Percentiles rank a stretch among this genome's conserved stretches.
phyloP scores from a whole-genome alignment of 2,888 invertebrate genomes.

The Latheticus oryzae region DNA sequence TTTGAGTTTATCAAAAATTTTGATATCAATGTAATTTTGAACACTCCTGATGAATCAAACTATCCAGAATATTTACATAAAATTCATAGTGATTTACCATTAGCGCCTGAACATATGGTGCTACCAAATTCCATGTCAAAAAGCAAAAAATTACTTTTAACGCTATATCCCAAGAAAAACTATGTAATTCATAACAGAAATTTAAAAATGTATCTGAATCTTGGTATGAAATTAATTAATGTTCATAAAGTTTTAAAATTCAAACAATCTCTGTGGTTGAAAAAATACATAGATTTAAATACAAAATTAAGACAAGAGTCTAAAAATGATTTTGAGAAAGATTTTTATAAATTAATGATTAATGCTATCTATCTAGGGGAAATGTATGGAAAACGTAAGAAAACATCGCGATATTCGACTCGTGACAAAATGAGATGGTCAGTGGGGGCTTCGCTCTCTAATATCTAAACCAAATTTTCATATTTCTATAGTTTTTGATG shows the following conservation, averaged over 20 bases:
- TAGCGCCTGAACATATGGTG: slow-evolving; percentile 40
- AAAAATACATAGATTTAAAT: slow-evolving; percentile 9
- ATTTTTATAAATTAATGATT: slow-evolving; percentile 8
- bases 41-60: no score
- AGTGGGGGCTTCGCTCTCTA: slow-evolving; percentile 43
- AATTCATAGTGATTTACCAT: slow-evolving; percentile 46
- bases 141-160: slow-evolving; percentile 5
- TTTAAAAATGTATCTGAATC: slow-evolving; percentile 49
- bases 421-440: slow-evolving; percentile 31
- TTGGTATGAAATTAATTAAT: slow-evolving; percentile 50
- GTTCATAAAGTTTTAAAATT: slow-evolving; percentile 57
- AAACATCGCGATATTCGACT: slow-evolving; percentile 35
- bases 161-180: slow-evolving; percentile 43
- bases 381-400: slow-evolving; percentile 6
- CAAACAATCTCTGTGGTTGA: slow-evolving; percentile 51
- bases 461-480: slow-evolving; percentile 53
- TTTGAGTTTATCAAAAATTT: no score
- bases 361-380: slow-evolving; percentile 8
- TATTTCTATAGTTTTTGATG: slow-evolving; percentile 50
- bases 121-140: slow-evolving; percentile 47
- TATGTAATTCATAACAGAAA: slow-evolving; percentile 53
- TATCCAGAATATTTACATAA: slow-evolving; percentile 57
- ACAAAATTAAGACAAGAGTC: slow-evolving; percentile 10
- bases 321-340: slow-evolving; percentile 7
- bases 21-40: no score